Evolutionary conservation across 2,113 vertebrate species (phyloP).

Genomic region (Brienomyrus brachyistius): DNA sequence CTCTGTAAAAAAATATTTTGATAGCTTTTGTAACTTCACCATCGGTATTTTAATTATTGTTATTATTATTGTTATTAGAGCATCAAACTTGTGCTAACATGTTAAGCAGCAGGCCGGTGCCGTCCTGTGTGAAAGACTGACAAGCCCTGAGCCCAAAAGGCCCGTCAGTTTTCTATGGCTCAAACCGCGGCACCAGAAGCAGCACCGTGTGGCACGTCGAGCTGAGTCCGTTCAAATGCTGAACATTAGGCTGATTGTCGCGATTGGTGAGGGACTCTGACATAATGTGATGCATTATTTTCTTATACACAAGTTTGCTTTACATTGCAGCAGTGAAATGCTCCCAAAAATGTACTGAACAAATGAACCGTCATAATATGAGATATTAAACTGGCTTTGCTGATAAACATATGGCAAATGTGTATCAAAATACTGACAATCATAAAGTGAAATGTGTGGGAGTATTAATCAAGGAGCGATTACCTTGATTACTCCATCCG

Average conservation of each 20-base stretch:
- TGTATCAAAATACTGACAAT: conserved; percentile 4
- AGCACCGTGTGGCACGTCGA: background rate
- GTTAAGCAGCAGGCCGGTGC: background rate
- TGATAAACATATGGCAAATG: background rate
- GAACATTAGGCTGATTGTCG: background rate
- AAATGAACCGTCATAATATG: background rate
- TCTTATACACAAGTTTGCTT: too few species aligned
- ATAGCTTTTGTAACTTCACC: background rate
- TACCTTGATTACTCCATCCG: background rate
- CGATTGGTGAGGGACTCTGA: background rate
- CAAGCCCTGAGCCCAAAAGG: background rate
- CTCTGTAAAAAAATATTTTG: background rate
- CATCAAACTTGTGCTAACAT: background rate
- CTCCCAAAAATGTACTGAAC: background rate
- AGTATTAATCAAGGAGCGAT: background rate
- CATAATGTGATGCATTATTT: background rate
- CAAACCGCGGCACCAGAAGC: background rate
- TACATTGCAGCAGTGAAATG: background rate
- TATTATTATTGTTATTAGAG: background rate
- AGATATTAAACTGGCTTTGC: background rate
- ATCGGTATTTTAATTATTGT: background rate
- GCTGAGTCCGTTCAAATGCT: background rate
- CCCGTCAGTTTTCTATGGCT: background rate
- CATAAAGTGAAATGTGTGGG: background rate
- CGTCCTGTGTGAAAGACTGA: background rate